Evolutionary conservation across 2,888 invertebrate genomes (phyloP), one percentile per base, ranked within the genome.

Genomic region (Hedya salicella): DNA sequence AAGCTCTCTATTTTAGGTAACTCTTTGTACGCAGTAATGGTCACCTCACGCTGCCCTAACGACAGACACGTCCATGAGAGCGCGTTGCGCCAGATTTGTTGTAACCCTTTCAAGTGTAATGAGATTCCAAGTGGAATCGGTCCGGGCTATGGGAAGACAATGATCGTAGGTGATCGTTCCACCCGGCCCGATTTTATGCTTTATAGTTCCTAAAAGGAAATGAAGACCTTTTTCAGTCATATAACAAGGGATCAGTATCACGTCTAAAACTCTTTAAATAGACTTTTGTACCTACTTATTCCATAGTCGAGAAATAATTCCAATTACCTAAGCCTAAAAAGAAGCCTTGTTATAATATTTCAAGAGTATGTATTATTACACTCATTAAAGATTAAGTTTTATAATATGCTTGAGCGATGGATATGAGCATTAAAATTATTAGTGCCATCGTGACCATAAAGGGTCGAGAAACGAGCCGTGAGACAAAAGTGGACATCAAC

Each of bases 1-100:
- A 91, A 91, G 91, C 90, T 91, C 91, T 91, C 91, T 91, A 91
- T 91, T 91, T 92, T 92, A 91, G 92, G 92, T 89, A 92, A 91
- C 89, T 91, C 91, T 91, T 92, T 92, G 91, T 91, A 91, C 82
- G 76, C 82, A 83, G 90, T 92, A 92, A 92, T 92, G 92, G 91
- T 92, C 91, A 91, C 89, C 92, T 92, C 92, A 91, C 91, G 91
- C 87, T 85, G 90, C 87, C 87, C 89, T 89, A 91, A 91, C 91
- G 91, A 91, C 88, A 88, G 87, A 89, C 91, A 90, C 89, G 91
- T 90, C 86, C 92, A 91, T 90, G 91, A 91, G 92, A 92, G 90
- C 83, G 65, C 81, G 82, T 88, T 89, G 91, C 86, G 86, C 89
- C 87, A 89, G 90, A 89, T 91, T 87, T 89, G 88, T 91, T 87